Evolutionary conservation across 2,797 vertebrate genomes (phyloP).

Genomic region (Podarcis lilfordi): DNA sequence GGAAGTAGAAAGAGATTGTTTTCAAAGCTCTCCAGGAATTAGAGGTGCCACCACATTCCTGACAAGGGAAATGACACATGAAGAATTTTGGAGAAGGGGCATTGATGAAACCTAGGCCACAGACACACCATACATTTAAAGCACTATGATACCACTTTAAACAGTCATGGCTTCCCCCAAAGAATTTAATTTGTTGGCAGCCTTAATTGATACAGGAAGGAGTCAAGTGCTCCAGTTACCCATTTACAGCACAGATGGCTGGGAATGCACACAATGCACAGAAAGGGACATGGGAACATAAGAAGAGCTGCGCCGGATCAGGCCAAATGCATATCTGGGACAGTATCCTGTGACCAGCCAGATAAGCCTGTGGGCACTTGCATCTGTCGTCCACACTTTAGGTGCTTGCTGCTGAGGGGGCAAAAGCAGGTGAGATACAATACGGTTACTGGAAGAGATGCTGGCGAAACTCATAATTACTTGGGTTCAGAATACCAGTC

Average conservation of each 20-base stretch:
- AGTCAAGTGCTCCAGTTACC: constrained; percentile 29
- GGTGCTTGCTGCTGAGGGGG: not conserved
- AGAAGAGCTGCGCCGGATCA: no score
- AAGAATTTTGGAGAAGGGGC: not conserved
- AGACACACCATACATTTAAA: no score
- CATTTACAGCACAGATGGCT: not conserved
- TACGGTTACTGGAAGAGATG: not conserved
- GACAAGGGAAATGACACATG: not conserved
- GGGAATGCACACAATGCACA: not conserved
- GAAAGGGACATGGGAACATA: not conserved
- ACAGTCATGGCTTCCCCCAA: no score
- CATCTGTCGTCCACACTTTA: not conserved
- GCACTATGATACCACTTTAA: no score
- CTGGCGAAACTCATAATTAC: not conserved
- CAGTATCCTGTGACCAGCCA: no score
- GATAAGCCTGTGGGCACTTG: not conserved
- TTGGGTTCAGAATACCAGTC: not conserved
- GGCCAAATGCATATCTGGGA: no score
- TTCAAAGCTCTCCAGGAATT: not conserved
- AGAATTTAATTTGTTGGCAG: constrained; percentile 56
- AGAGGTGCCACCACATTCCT: not conserved
- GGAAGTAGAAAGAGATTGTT: not conserved
- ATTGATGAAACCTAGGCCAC: not conserved
- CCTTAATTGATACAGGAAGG: constrained; percentile 29
- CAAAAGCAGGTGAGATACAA: not conserved